Percentiles rank a stretch among this genome's conserved stretches.
phyloP scores from a whole-genome alignment of 2,113 vertebrate genomes.

The Cebidichthys violaceus region DNA sequence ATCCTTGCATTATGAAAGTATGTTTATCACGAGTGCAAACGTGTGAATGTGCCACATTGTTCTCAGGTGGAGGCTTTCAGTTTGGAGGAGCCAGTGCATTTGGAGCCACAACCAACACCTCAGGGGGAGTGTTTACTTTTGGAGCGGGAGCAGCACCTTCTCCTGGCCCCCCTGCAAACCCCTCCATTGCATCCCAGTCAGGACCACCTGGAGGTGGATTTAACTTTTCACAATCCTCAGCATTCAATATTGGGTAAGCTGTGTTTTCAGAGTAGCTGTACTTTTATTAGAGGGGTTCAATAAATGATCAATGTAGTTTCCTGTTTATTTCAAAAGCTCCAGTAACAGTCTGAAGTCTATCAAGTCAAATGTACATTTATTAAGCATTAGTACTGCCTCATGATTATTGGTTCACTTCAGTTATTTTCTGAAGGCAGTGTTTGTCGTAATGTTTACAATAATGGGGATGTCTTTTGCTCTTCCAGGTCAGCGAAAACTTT shows the following conservation, averaged over 20 bases:
- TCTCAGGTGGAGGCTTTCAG: conserved; percentile 87
- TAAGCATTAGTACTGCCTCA: neutral
- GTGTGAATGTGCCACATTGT: neutral
- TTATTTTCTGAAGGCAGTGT: neutral
- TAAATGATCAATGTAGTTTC: neutral
- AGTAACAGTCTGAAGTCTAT: neutral
- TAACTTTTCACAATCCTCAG: conserved; percentile 81
- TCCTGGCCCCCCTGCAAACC: conserved; percentile 65
- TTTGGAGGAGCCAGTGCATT: conserved; percentile 88
- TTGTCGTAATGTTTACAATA: conserved; percentile 50
- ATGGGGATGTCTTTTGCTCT: neutral
- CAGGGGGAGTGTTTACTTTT: conserved; percentile 90
- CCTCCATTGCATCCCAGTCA: conserved; percentile 82
- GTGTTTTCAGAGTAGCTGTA: neutral
- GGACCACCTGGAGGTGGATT: conserved; percentile 84
- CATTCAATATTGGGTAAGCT: conserved; percentile 91
- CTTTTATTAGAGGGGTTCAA: neutral
- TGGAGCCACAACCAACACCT: conserved; percentile 79
- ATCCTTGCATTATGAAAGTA: neutral
- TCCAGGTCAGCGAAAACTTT: conserved; percentile 76
- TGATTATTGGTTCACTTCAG: neutral
- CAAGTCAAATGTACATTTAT: neutral
- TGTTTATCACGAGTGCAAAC: neutral
- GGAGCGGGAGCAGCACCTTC: conserved; percentile 76
- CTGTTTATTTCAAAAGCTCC: neutral